Percentiles rank a stretch among this genome's conserved stretches.
These are phyloP conservation scores for Pseudoips prasinana DNA, from an alignment of 2,888 invertebrate species.

Conservation along the genomic window DNA sequence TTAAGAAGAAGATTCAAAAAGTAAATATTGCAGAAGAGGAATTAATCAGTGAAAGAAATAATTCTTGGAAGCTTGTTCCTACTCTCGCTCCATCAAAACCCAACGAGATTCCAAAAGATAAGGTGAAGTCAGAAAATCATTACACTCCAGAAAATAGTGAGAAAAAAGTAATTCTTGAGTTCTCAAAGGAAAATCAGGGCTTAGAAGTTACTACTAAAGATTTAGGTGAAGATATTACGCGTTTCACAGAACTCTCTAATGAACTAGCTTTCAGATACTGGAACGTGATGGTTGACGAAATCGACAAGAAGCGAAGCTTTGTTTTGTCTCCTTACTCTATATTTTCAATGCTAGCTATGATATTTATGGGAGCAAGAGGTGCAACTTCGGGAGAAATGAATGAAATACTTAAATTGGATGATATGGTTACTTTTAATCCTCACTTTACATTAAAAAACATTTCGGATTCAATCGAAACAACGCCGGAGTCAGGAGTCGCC, in stretches of 20 bases:
- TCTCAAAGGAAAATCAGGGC: constrained; percentile 82
- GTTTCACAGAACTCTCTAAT: constrained; percentile 91
- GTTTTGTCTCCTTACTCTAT: constrained; percentile 92
- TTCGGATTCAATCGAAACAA: constrained; percentile 88
- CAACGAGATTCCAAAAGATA: constrained; percentile 63
- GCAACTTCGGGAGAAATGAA: constrained; percentile 95
- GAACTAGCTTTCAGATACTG: constrained; percentile 93
- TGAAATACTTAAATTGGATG: constrained; percentile 90
- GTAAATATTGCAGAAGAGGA: constrained; percentile 73
- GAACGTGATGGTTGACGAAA: constrained; percentile 86
- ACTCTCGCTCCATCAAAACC: constrained; percentile 77
- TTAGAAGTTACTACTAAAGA: constrained; percentile 88
- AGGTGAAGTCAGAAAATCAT: constrained; percentile 53
- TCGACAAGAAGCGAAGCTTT: constrained; percentile 89
- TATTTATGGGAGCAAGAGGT: constrained; percentile 93
- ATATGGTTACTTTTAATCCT: constrained; percentile 95
- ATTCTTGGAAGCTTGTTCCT: constrained; percentile 83
- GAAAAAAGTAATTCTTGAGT: constrained; percentile 66
- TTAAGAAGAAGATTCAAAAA: constrained; percentile 75
- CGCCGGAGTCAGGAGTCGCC: constrained; percentile 86
- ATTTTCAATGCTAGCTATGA: constrained; percentile 93
- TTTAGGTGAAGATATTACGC: constrained; percentile 88
- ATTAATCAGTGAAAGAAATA: constrained; percentile 59
- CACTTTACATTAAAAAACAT: constrained; percentile 93
- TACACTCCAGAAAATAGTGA: constrained; percentile 42